phyloP scores from a whole-genome alignment of 2,797 vertebrate species.

The Masticophis lateralis region DNA sequence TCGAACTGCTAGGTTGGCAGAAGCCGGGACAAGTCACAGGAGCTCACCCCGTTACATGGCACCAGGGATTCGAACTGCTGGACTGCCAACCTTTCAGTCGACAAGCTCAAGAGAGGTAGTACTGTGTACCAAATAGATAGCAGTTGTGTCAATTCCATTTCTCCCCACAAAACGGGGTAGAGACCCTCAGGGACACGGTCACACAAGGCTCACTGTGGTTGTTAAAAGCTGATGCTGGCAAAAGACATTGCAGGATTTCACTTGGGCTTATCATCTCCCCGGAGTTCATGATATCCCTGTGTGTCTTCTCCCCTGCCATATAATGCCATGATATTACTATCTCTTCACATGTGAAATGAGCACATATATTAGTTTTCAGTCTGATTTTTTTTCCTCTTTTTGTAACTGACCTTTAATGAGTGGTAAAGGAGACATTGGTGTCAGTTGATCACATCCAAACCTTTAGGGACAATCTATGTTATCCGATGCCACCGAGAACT shows the following conservation, averaged over 20 bases:
- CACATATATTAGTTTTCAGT: conserved; percentile 41
- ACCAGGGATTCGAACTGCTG: too few species aligned
- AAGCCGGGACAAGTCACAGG: too few species aligned
- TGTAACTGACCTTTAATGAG: conserved; percentile 50
- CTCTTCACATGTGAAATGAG: conserved; percentile 45
- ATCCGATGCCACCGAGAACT: conserved; percentile 27
- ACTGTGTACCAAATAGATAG: conserved; percentile 21
- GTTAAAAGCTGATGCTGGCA: conserved; percentile 48
- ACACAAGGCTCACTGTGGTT: conserved; percentile 35
- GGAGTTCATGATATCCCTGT: conserved; percentile 18
- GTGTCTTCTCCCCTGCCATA: not conserved
- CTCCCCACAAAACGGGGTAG: conserved; percentile 18
- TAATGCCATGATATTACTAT: conserved; percentile 34
- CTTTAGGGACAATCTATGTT: conserved; percentile 51
- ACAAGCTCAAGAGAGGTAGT: too few species aligned
- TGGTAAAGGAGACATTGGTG: conserved; percentile 57
- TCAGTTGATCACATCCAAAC: conserved; percentile 52
- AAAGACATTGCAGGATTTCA: conserved; percentile 33
- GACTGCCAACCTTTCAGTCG: too few species aligned
- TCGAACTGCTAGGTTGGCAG: too few species aligned
- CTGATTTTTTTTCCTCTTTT: not conserved
- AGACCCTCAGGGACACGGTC: conserved; percentile 37
- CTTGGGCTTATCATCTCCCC: conserved; percentile 51
- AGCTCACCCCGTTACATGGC: too few species aligned
- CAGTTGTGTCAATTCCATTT: conserved; percentile 50